Evolutionary conservation across 2,888 invertebrate genomes (phyloP), one percentile per base, ranked within the genome.

Genomic region (Trimorus sp.): DNA sequence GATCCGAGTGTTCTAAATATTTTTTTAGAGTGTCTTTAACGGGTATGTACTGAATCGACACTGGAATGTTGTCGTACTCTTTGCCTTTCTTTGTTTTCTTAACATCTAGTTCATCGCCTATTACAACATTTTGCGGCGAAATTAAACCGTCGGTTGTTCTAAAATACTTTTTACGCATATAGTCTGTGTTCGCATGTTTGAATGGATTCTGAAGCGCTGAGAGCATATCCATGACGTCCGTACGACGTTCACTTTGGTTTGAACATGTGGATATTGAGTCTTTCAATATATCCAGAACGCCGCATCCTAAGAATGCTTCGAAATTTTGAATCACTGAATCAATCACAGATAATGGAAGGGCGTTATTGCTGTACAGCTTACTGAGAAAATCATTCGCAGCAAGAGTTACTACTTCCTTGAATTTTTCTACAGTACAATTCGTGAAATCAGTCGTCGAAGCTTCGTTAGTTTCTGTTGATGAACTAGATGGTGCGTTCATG

Each of bases 1-100:
- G 59, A 12, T 59, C 40, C 3, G 59, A 38, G 4, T 56, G 9
- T 56, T 56, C 53, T 53, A 53, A 12, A 16, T 53, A 53, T 53
- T 14, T 15, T 36, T 53, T 53, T 53, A 53, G 11, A 0, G 53
- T 53, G 0, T 53, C 26, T 53, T 53, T 53, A 9, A 53, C n/a
- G 7, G 53, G 16, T 15, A 53, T 36, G 16, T 53, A 53, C 11
- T 53, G 53, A 1, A 15, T 26, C 4, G 8, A 53, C 7, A 26
- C 16, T 4, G 53, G 36, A 16, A 53, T 16, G 16, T 53, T 53
- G 11, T 53, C 16, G n/a, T 51, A 53, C 7, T 53, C 8, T 11
- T 53, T 53, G 15, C 16, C 16, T 53, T 53, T 53, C n/a, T 16
- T 53, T 4, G 16, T 15, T 7, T 9, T 40, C 11, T 40, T 8